phyloP scores from a whole-genome alignment of 1,140 invertebrate species.

The Ganaspis sp. region DNA sequence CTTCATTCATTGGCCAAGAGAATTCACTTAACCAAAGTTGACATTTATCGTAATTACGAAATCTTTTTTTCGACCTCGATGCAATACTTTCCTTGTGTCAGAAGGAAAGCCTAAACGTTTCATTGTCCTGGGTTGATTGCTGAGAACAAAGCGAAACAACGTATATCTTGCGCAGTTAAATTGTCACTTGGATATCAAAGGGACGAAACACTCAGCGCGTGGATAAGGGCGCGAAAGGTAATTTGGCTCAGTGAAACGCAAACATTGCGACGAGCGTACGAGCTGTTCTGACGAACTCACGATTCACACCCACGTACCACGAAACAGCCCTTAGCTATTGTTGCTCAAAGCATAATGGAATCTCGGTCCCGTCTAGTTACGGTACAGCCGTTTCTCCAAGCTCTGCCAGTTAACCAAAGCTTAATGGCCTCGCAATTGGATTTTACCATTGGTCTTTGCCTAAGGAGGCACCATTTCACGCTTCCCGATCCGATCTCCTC shows the following conservation, averaged over 20 bases:
- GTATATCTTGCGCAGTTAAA: constrained; percentile 71
- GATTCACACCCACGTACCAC: constrained; percentile 71
- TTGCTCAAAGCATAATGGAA: constrained; percentile 76
- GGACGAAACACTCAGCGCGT: constrained; percentile 69
- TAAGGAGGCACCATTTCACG: constrained; percentile 71
- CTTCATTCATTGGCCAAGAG: no score
- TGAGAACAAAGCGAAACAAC: constrained; percentile 32
- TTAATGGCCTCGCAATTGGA: constrained; percentile 76
- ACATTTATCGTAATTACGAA: no score
- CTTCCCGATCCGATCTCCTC: constrained; percentile 65
- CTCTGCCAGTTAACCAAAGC: constrained; percentile 68
- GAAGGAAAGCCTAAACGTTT: neutral
- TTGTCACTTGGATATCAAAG: constrained; percentile 76
- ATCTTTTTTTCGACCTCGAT: no score
- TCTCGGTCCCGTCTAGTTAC: constrained; percentile 65
- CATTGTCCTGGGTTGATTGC: neutral
- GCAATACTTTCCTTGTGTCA: no score
- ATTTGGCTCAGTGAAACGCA: constrained; percentile 73
- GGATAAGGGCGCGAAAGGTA: constrained; percentile 74
- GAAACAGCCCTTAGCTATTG: constrained; percentile 75
- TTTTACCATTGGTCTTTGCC: constrained; percentile 75
- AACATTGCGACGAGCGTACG: constrained; percentile 63
- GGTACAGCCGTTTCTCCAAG: constrained; percentile 58
- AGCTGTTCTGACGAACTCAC: constrained; percentile 66
- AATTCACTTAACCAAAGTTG: no score